A percentile compares a stretch with the other conserved stretches of the same genome.
These are phyloP conservation scores for Pseudolaguvia tuberculata DNA, from an alignment of 2,113 vertebrate species.

Conservation along the genomic window DNA sequence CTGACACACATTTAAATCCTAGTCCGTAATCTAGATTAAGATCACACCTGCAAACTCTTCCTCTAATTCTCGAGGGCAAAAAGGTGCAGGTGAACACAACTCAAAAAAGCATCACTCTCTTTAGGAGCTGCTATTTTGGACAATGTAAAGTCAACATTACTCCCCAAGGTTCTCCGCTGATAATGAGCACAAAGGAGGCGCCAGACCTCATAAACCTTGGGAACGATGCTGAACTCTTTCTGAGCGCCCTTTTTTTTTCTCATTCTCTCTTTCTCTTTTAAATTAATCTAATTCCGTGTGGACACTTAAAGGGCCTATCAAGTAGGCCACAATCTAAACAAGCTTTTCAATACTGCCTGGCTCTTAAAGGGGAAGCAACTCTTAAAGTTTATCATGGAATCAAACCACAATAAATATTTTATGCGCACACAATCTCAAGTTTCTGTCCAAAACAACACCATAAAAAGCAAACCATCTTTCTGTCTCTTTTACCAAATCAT, in stretches of 20 bases:
- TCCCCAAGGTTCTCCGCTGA: constrained; percentile 69
- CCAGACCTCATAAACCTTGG: constrained; percentile 65
- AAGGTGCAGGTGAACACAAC: constrained; percentile 35
- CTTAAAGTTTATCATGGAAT: constrained; percentile 1
- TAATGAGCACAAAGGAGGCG: constrained; percentile 74
- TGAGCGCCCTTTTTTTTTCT: constrained; percentile 40
- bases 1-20: constrained; percentile 16
- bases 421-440: neutral
- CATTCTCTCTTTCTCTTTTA: constrained; percentile 59
- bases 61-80: constrained; percentile 11
- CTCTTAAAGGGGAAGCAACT: constrained; percentile 44
- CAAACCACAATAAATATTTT: constrained; percentile 18
- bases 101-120: constrained; percentile 50
- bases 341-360: constrained; percentile 48
- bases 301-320: constrained; percentile 60
- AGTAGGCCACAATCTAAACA: constrained; percentile 61
- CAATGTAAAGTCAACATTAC: constrained; percentile 65
- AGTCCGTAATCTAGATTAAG: constrained; percentile 10
- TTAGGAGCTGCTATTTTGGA: constrained; percentile 66
- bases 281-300: constrained; percentile 67
- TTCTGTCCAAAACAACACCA: neutral
- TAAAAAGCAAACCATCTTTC: neutral
- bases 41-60: constrained; percentile 27
- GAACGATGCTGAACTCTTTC: constrained; percentile 64
- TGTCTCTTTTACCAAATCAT: neutral